Base-by-base conservation (phyloP, 2,888 invertebrate species). In the Drosophila recens region DNA sequence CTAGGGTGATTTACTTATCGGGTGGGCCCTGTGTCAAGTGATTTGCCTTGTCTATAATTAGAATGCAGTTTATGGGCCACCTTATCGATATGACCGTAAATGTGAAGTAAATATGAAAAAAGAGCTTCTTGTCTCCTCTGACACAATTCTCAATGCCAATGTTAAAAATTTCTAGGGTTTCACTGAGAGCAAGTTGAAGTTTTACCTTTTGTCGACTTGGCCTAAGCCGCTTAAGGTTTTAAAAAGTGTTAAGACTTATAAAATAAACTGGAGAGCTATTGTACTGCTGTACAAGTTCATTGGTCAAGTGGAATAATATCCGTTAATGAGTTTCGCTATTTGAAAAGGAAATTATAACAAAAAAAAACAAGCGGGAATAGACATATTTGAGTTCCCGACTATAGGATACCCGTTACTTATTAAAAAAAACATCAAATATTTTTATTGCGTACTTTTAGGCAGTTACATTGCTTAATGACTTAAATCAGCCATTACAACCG, bases 11-110 rank as follows among this genome's bases (percentile, higher is more conserved):
- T 52, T 51, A 51, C 75, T 42, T 62, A 36, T 65, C 72, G 71
- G 87, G 89, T 84, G 89, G 82, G 69, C 79, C 56, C 38, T 42
- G 58, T 72, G 76, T 89, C 89, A 83, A 87, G 79, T 80, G 78
- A 75, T 69, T 78, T 80, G 51, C 49, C 42, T 33, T 42, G 54
- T 52, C 67, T 78, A 89, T 78, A 87, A 89, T 83, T 87, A 72
- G 84, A 86, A 46, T 13, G 34, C 53, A 30, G 57, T 58, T 64
- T 57, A 67, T 67, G 49, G 49, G 30, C 17, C 76, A 73, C 58
- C 53, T 70, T 59, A 43, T 52, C 58, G 38, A 27, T 23, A 33
- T 23, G 63, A 11, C 27, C 49, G 13, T 43, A 9, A 33, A 34
- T 59, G 13, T 43, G 3, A 33, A 34, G 17, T 56, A 42, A 43